Evolutionary conservation across 1,140 invertebrate species (phyloP).

Genomic region (Ectropis grisescens): DNA sequence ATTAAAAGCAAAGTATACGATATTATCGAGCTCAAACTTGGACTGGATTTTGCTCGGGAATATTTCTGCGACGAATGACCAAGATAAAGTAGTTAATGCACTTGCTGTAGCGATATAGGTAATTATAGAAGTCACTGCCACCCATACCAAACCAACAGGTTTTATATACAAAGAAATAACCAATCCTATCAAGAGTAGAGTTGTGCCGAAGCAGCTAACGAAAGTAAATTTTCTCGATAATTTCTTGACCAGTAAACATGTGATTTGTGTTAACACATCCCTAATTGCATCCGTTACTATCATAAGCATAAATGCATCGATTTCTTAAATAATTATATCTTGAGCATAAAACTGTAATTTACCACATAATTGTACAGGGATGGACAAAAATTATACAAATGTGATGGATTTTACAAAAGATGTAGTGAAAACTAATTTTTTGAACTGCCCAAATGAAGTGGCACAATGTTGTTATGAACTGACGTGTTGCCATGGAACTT

Average conservation of each 20-base stretch:
- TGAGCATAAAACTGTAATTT: conserved; percentile 35
- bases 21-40: conserved; percentile 23
- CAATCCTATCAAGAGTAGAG: no score
- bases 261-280: conserved; percentile 16
- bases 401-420: no score
- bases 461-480: no score
- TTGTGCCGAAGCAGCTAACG: no score
- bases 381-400: conserved; percentile 16
- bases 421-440: no score
- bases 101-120: conserved; percentile 24
- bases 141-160: conserved; percentile 20
- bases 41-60: conserved; percentile 37
- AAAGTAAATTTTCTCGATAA: conserved; percentile 9
- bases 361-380: conserved; percentile 28
- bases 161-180: conserved; percentile 21
- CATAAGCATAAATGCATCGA: conserved; percentile 26
- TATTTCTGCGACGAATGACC: conserved; percentile 41
- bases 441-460: no score
- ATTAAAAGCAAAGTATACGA: conserved; percentile 7
- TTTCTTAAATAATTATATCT: conserved; percentile 25
- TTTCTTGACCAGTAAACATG: conserved; percentile 21
- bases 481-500: no score
- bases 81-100: conserved; percentile 25
- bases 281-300: conserved; percentile 24
- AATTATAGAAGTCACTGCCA: conserved; percentile 26